Evolutionary conservation across 2,888 invertebrate genomes (phyloP).

Genomic region (Bembecia ichneumoniformis): DNA sequence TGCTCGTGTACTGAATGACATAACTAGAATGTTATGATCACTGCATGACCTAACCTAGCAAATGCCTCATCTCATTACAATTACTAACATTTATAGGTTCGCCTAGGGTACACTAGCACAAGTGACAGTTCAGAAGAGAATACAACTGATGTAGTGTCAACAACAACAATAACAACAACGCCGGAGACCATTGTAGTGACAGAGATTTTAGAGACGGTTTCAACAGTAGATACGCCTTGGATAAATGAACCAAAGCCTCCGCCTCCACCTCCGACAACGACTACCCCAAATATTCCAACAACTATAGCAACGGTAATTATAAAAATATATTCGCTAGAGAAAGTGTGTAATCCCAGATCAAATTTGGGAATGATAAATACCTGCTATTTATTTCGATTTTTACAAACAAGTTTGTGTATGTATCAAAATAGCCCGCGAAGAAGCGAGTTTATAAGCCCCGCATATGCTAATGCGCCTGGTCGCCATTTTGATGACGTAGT

Average conservation of each 20-base stretch:
- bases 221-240: constrained; percentile 1
- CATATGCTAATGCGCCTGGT: too few relatives aligned
- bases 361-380: too few relatives aligned
- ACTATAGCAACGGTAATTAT: constrained; percentile 6
- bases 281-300: constrained; percentile 5
- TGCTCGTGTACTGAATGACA: too few relatives aligned
- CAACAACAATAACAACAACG: constrained; percentile 1
- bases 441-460: too few relatives aligned
- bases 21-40: neutral
- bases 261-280: constrained; percentile 4
- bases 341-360: too few relatives aligned
- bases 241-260: neutral
- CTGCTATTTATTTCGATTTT: too few relatives aligned
- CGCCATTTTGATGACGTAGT: too few relatives aligned
- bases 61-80: constrained; percentile 10
- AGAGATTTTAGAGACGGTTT: constrained; percentile 1
- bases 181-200: constrained; percentile 4
- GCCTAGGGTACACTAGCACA: neutral
- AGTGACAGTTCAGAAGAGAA: constrained; percentile 1
- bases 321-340: neutral
- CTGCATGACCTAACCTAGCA: constrained; percentile 1
- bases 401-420: too few relatives aligned
- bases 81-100: constrained; percentile 1
- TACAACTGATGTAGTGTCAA: neutral
- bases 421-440: too few relatives aligned